Conservation (phyloP, 2,113 vertebrate genomes). For the Camelus dromedarius region DNA sequence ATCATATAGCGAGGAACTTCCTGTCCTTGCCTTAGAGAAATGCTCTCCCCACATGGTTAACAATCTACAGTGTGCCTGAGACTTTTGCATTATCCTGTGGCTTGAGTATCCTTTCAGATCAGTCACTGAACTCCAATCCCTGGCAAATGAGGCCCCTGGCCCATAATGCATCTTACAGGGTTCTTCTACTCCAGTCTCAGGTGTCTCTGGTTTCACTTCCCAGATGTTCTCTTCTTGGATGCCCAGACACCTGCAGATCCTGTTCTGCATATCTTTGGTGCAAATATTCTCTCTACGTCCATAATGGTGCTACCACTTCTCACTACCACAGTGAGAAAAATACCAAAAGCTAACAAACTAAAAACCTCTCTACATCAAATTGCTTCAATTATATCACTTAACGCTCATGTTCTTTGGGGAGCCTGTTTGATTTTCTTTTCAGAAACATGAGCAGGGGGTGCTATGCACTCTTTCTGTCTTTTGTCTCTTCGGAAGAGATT, state of each 20-base stretch:
- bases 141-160: background rate
- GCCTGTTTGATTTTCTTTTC: slow-evolving; percentile 10
- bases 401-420: background rate
- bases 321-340: background rate
- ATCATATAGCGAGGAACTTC: background rate
- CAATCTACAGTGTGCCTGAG: background rate
- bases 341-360: background rate
- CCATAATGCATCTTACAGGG: no score
- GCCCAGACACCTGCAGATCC: background rate
- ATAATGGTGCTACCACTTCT: background rate
- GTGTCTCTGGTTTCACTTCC: background rate
- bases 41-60: background rate
- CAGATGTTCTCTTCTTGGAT: background rate
- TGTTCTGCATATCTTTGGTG: background rate
- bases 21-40: background rate
- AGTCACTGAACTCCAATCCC: background rate
- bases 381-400: background rate
- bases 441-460: background rate
- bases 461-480: background rate
- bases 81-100: background rate
- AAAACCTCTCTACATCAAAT: background rate
- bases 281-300: slow-evolving; percentile 21
- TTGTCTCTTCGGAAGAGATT: background rate
- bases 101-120: background rate
- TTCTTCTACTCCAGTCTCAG: background rate